Percentiles rank a stretch among this genome's conserved stretches.
These are phyloP conservation scores for Tetrax tetrax DNA, from an alignment of 2,113 vertebrate genomes.

Conservation along the genomic window DNA sequence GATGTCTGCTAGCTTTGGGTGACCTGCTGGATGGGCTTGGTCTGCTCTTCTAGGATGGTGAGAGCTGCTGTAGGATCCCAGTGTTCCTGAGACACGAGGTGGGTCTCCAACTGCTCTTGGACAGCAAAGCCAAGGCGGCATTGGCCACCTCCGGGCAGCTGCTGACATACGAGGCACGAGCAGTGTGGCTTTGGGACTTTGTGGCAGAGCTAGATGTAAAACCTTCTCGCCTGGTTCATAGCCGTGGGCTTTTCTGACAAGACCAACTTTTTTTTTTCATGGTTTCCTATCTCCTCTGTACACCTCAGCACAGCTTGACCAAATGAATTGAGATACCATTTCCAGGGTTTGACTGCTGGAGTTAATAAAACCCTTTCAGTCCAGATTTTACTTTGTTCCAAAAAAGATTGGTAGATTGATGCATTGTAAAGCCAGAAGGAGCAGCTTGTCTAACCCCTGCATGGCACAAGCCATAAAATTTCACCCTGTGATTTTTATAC, in stretches of 20 bases:
- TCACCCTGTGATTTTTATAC: not conserved
- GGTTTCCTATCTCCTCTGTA: not conserved
- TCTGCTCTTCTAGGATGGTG: fast-evolving
- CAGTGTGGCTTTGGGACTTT: not conserved
- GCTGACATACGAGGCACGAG: fast-evolving
- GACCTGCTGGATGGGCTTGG: not conserved
- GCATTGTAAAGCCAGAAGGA: not conserved
- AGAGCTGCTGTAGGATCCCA: not conserved
- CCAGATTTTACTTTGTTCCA: not conserved
- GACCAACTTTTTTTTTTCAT: not conserved
- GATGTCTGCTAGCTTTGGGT: not conserved
- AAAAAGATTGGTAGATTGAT: not conserved
- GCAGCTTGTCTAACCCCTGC: not conserved
- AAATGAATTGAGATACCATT: not conserved
- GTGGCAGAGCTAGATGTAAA: not conserved
- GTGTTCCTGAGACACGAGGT: not conserved
- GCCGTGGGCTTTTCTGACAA: not conserved
- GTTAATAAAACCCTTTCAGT: not conserved
- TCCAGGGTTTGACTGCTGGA: not conserved
- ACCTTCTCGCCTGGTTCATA: not conserved
- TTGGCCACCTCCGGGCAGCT: not conserved
- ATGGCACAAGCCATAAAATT: not conserved
- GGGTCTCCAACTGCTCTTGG: not conserved
- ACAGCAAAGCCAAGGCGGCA: not conserved
- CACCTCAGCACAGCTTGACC: not conserved